Conservation (phyloP, 2,113 vertebrate genomes). For the Oplegnathus fasciatus region DNA sequence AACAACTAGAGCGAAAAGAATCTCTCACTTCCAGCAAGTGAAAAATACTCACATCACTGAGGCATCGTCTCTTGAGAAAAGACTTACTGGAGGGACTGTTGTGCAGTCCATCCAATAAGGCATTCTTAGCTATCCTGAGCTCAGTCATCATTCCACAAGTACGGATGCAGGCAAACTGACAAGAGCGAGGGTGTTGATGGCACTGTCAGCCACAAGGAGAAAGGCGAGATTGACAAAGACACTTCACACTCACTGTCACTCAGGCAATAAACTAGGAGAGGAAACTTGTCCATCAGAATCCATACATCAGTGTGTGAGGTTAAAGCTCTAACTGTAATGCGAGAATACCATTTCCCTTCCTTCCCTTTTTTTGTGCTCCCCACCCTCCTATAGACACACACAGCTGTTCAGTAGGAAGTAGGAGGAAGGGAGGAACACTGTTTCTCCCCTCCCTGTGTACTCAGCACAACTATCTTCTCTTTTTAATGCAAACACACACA, state of each 20-base stretch:
- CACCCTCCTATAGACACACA: slow-evolving; percentile 42
- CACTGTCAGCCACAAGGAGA: slow-evolving; percentile 42
- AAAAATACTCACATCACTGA: slow-evolving; percentile 81
- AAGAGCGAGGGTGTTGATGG: slow-evolving; percentile 49
- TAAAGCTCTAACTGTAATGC: slow-evolving; percentile 42
- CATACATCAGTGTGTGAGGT: slow-evolving; percentile 26
- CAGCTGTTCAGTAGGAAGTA: slow-evolving; percentile 67
- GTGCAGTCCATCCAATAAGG: slow-evolving; percentile 47
- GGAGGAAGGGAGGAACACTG: slow-evolving; percentile 60
- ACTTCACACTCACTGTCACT: slow-evolving; percentile 45
- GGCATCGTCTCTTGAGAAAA: slow-evolving; percentile 67
- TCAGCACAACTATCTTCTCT: slow-evolving; percentile 45
- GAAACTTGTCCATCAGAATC: slow-evolving; percentile 43
- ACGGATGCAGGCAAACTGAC: slow-evolving; percentile 40
- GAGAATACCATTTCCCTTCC: slow-evolving; percentile 59
- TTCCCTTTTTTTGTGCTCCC: slow-evolving; percentile 66
- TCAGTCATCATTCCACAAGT: slow-evolving; percentile 68
- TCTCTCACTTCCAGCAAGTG: slow-evolving; percentile 15
- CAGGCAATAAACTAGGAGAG: slow-evolving; percentile 14
- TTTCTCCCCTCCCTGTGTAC: slow-evolving; percentile 50
- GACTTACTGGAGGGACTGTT: slow-evolving; percentile 57
- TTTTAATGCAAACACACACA: slow-evolving; percentile 38
- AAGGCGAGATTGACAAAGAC: slow-evolving; percentile 52
- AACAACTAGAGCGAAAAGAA: slow-evolving; percentile 11
- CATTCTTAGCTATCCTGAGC: slow-evolving; percentile 63